Evolutionary conservation across 1,140 invertebrate genomes (phyloP), one percentile per base, ranked within the genome.

Genomic region (Caligus rogercresseyi): DNA sequence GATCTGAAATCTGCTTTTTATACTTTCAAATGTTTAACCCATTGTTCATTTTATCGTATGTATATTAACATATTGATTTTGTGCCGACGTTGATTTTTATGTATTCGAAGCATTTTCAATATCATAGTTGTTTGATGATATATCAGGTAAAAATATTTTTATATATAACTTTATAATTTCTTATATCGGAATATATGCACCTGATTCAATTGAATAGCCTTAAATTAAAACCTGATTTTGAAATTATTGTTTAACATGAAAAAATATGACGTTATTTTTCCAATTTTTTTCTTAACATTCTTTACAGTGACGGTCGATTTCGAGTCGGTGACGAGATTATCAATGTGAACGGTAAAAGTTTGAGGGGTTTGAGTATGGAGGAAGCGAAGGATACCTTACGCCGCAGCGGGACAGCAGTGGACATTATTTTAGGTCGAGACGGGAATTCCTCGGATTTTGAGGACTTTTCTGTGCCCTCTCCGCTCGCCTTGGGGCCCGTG

Each of bases 311-410:
- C 70, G 85, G 86, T 0, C 78, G 85, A 63, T 74, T 90, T 63
- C 78, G 82, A 67, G 76, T 86, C 53, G 85, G 85, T 3, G 87
- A 90, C 73, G 86, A 90, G 75, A 82, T 90, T 62, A 80, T 89
- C 15, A 86, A 88, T 72, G 85, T 89, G 7, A 89, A 89, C 71
- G 85, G 86, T 1, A 80, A 81, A 69, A 79, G 86, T 65, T 74
- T 91, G 63, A 78, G 84, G 55, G 86, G 84, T 0, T 74, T 89
- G 61, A 80, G 81, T 13, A 83, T 88, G 75, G 73, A 80, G 1
- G 85, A 87, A 74, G 86, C 85, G 1, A 79, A 81, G 63, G 80
- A 82, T 69, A 78, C 83, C 31, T 73, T 90, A 13, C 72, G 74
- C 52, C 77, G 70, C 21, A 74, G 79, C 0, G 77, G 82, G 15